Conservation (phyloP, 2,797 vertebrate genomes). For the Pterois miles region DNA sequence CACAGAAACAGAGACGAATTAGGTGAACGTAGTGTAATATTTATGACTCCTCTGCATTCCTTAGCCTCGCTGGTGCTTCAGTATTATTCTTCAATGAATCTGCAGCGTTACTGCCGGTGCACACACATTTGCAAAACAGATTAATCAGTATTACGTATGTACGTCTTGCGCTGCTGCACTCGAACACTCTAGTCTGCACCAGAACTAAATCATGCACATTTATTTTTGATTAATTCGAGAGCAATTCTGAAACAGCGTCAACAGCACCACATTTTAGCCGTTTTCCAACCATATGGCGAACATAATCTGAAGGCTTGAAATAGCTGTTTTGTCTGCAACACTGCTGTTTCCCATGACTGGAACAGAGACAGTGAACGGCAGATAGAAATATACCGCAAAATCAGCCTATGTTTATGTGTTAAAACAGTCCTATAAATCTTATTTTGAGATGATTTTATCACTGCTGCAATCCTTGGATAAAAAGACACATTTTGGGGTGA, state of each 20-base stretch:
- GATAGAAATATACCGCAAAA: neutral
- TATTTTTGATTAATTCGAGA: neutral
- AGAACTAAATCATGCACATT: neutral
- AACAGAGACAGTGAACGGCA: neutral
- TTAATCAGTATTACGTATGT: neutral
- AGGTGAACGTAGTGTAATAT: neutral
- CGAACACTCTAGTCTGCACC: neutral
- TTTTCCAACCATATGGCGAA: neutral
- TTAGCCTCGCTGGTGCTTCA: constrained; percentile 1
- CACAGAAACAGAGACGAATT: neutral
- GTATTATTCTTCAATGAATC: neutral
- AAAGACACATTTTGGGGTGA: neutral
- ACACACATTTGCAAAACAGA: neutral
- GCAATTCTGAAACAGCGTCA: neutral
- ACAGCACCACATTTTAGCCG: neutral
- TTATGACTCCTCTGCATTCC: constrained; percentile 4
- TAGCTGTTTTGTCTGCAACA: neutral
- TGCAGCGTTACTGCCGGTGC: neutral
- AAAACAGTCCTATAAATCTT: neutral
- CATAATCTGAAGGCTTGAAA: neutral
- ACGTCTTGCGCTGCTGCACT: neutral
- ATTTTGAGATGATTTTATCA: neutral
- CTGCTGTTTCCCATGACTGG: neutral
- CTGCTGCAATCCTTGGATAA: neutral
- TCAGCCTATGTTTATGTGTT: neutral